Percentiles rank a stretch among this genome's conserved stretches.
phyloP scores from a whole-genome alignment of 2,113 vertebrate genomes.

The Leucopsar rothschildi region DNA sequence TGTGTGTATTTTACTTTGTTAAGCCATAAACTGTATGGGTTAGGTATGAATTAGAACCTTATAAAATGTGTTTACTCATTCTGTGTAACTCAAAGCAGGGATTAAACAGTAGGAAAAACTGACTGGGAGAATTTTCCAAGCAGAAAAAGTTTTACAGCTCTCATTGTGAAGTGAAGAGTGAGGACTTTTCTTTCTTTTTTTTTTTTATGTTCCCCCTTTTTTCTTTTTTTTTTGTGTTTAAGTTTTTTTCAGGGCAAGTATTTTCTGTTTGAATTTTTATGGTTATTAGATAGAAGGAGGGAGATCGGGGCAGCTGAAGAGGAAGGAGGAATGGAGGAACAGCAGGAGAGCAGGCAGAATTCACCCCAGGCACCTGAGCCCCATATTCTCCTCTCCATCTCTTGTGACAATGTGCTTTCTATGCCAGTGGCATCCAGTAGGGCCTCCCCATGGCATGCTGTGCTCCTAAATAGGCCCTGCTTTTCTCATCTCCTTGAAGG shows the following conservation, averaged over 20 bases:
- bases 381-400: background rate
- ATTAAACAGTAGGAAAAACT: conserved; percentile 79
- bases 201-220: too few species aligned
- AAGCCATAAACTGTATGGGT: conserved; percentile 59
- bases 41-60: conserved; percentile 74
- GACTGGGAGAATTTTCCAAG: conserved; percentile 69
- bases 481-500: conserved; percentile 40
- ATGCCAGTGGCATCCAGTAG: background rate
- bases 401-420: background rate
- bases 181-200: background rate
- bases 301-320: background rate
- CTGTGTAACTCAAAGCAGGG: conserved; percentile 66
- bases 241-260: conserved; percentile 36
- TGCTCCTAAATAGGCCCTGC: background rate
- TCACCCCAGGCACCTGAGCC: background rate
- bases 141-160: conserved; percentile 66
- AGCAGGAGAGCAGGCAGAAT: background rate
- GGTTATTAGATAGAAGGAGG: background rate
- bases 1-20: conserved; percentile 59
- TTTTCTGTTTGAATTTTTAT: conserved; percentile 8
- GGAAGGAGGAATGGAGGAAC: background rate
- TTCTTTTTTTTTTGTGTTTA: background rate
- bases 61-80: conserved; percentile 75
- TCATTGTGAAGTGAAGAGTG: conserved; percentile 64
- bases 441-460: background rate